These are phyloP conservation scores for Coreoperca whiteheadi DNA, from an alignment of 2,113 vertebrate species.

Conservation along the genomic window DNA sequence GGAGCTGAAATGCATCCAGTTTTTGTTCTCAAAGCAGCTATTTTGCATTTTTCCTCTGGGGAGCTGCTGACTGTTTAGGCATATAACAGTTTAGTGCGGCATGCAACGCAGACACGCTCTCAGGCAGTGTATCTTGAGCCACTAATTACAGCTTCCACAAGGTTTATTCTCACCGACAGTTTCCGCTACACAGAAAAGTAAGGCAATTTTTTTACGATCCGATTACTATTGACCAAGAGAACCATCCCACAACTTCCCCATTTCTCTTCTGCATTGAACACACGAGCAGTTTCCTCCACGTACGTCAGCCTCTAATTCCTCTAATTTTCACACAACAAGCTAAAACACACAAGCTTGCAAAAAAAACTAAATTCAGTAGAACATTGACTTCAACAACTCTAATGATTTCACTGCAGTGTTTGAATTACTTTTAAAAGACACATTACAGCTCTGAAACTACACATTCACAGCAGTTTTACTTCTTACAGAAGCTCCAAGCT, in stretches of 20 bases:
- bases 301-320: constrained; percentile 14
- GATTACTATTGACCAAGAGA: constrained; percentile 43
- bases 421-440: neutral
- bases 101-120: constrained; percentile 16
- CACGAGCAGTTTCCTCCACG: neutral
- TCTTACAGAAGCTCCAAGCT: neutral
- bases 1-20: constrained; percentile 48
- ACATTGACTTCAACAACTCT: neutral
- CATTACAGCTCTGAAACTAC: neutral
- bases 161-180: constrained; percentile 57
- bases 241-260: constrained; percentile 49
- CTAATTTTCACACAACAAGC: neutral
- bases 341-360: neutral
- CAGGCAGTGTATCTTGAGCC: constrained; percentile 29
- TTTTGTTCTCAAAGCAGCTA: constrained; percentile 30
- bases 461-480: neutral
- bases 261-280: constrained; percentile 40
- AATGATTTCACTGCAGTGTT: neutral
- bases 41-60: constrained; percentile 41
- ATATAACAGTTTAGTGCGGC: constrained; percentile 45
- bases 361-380: neutral
- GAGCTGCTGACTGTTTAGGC: constrained; percentile 29
- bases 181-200: constrained; percentile 30
- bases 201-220: constrained; percentile 38
- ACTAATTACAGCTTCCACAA: constrained; percentile 53